A percentile compares a stretch with the other conserved stretches of the same genome.
Evolutionary conservation across 2,888 invertebrate genomes (phyloP).

Genomic region (Azorinus chamasolen): DNA sequence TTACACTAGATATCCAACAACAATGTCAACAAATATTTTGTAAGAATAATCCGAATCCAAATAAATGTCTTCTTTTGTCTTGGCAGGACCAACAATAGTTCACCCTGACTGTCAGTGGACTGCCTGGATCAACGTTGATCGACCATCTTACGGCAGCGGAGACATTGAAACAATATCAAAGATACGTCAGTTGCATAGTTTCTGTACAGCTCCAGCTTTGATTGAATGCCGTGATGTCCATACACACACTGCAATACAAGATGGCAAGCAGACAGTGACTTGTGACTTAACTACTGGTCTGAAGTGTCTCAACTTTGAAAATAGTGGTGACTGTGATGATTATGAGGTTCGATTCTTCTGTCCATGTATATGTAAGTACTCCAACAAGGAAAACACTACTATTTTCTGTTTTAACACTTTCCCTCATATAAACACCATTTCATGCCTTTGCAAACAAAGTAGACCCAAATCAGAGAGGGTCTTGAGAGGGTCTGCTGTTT

Average conservation of each 20-base stretch:
- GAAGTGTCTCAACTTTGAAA: slow-evolving; percentile 75
- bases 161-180: slow-evolving; percentile 80
- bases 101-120: slow-evolving; percentile 82
- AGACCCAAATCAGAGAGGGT: too few species aligned
- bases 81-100: slow-evolving; percentile 55
- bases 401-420: too few species aligned
- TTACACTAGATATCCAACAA: too few species aligned
- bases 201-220: slow-evolving; percentile 86
- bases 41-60: too few species aligned
- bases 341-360: slow-evolving; percentile 85
- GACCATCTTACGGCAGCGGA: slow-evolving; percentile 72
- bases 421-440: not conserved
- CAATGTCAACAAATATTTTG: too few species aligned
- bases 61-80: too few species aligned
- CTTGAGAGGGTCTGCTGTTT: too few species aligned
- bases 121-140: slow-evolving; percentile 81
- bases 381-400: not conserved
- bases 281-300: slow-evolving; percentile 88
- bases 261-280: slow-evolving; percentile 91
- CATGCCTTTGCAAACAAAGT: too few species aligned
- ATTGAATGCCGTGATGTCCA: slow-evolving; percentile 92
- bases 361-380: slow-evolving; percentile 87
- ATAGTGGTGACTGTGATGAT: slow-evolving; percentile 75
- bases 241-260: slow-evolving; percentile 89
- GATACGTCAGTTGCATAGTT: slow-evolving; percentile 70